These are phyloP conservation scores for Napeogenes inachia DNA, from an alignment of 2,888 invertebrate species.

Conservation along the genomic window DNA sequence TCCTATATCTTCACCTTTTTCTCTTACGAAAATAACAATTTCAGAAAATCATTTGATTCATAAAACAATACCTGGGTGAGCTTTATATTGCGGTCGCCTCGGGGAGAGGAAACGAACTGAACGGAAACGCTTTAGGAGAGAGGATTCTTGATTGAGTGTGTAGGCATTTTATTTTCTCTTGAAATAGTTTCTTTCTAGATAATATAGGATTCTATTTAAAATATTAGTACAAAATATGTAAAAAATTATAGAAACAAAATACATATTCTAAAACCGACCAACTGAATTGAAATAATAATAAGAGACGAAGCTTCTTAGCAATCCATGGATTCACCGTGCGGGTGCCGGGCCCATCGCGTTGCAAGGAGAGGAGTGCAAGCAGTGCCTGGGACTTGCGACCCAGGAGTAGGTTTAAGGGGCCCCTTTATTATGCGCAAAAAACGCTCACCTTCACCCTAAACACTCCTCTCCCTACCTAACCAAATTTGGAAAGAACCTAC, in stretches of 20 bases:
- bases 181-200: background rate
- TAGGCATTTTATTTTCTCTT: constrained; percentile 6
- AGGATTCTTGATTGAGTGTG: constrained; percentile 28
- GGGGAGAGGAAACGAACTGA: constrained; percentile 30
- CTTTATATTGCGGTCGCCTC: constrained; percentile 11
- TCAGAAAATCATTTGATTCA: constrained; percentile 5
- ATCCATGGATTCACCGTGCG: too few species aligned
- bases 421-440: too few species aligned
- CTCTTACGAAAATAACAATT: background rate
- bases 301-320: too few species aligned
- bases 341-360: too few species aligned
- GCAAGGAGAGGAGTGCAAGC: too few species aligned
- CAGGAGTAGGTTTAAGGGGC: too few species aligned
- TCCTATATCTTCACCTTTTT: background rate
- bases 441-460: too few species aligned
- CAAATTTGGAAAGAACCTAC: too few species aligned
- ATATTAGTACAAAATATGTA: background rate
- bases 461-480: too few species aligned
- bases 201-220: background rate
- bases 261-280: too few species aligned
- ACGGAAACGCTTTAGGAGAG: constrained; percentile 32
- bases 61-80: constrained; percentile 6
- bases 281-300: background rate
- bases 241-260: background rate
- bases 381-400: too few species aligned